phyloP scores from a whole-genome alignment of 2,113 vertebrate species.

The Chlorodrepanis virens region DNA sequence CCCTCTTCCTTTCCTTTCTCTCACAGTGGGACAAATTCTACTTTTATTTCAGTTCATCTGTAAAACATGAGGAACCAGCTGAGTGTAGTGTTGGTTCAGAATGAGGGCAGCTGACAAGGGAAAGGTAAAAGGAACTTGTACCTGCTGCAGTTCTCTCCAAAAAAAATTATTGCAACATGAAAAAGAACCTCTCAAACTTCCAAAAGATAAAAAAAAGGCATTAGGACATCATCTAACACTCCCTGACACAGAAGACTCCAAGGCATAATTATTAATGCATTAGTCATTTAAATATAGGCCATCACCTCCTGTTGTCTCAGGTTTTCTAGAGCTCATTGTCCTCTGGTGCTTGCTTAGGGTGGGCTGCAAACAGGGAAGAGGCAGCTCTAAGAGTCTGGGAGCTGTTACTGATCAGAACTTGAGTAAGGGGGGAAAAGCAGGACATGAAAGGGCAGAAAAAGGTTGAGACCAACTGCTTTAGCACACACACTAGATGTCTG shows the following conservation, averaged over 20 bases:
- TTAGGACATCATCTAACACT: neutral
- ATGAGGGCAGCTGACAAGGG: slow-evolving; percentile 25
- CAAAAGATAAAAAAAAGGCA: neutral
- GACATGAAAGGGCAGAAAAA: neutral
- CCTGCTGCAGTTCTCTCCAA: neutral
- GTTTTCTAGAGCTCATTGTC: neutral
- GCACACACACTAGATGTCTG: neutral
- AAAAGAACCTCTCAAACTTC: neutral
- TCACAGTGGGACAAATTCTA: slow-evolving; percentile 51
- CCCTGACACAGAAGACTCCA: neutral
- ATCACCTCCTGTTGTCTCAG: neutral
- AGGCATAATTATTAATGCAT: neutral
- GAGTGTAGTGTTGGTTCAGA: neutral
- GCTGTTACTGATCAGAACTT: neutral
- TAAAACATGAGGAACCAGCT: slow-evolving; percentile 52
- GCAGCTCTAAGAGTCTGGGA: neutral
- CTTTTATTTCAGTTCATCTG: slow-evolving; percentile 52
- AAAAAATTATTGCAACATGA: neutral
- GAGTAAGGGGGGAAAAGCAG: neutral
- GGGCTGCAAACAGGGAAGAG: neutral
- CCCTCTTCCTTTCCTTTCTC: neutral
- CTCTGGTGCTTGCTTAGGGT: neutral
- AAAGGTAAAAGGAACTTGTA: slow-evolving; percentile 19
- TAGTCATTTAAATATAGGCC: neutral
- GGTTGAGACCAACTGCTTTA: neutral